phyloP scores from a whole-genome alignment of 2,113 vertebrate species.

The Ophthalmolycus amberensis region DNA sequence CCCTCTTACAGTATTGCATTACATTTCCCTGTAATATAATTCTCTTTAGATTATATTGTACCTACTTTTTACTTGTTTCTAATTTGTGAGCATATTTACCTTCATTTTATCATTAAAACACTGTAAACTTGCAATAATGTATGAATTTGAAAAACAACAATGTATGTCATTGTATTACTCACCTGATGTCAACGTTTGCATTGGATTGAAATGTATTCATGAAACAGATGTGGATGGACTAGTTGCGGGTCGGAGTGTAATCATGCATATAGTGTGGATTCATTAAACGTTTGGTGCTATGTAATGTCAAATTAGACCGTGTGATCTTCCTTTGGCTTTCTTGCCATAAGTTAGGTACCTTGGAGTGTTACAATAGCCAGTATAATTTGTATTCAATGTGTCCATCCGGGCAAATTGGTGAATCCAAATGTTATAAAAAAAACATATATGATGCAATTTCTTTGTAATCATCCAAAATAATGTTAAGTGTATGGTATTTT shows the following conservation, averaged over 20 bases:
- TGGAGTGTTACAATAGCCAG: too few relatives aligned
- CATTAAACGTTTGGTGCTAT: background rate
- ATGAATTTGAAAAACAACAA: background rate
- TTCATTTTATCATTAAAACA: background rate
- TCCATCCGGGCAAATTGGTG: too few relatives aligned
- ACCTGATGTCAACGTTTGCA: background rate
- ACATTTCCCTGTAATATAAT: background rate
- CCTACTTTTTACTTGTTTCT: background rate
- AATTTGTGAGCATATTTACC: background rate
- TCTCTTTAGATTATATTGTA: background rate
- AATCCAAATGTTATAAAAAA: too few relatives aligned
- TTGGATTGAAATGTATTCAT: background rate
- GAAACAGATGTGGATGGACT: background rate
- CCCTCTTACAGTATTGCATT: background rate
- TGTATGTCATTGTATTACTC: background rate
- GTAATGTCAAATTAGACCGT: fast-evolving
- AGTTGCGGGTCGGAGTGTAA: background rate
- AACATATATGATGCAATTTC: too few relatives aligned
- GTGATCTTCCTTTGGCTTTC: background rate
- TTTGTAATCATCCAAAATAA: too few relatives aligned
- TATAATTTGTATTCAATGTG: too few relatives aligned
- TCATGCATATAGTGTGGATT: background rate
- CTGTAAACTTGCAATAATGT: background rate
- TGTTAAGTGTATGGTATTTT: too few relatives aligned
- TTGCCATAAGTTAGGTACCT: background rate